phyloP scores from a whole-genome alignment of 2,797 vertebrate species.

The Amazona ochrocephala region DNA sequence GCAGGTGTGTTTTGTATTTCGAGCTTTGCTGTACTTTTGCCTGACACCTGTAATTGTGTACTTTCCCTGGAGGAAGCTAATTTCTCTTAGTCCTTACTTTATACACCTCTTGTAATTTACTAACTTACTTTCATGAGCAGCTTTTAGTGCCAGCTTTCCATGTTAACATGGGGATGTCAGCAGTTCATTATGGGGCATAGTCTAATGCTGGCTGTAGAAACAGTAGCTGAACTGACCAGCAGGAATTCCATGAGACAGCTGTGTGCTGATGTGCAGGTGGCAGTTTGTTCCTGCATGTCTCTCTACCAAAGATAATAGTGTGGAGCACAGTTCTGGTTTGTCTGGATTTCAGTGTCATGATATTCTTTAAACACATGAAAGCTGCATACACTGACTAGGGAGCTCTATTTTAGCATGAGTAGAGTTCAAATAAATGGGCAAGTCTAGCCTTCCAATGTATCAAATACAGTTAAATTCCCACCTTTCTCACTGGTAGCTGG shows the following conservation, averaged over 20 bases:
- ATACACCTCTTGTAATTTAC: background rate
- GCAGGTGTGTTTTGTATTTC: background rate
- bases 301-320: background rate
- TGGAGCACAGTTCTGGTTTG: background rate
- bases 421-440: background rate
- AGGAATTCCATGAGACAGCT: background rate
- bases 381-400: too few relatives aligned
- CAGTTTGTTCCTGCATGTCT: background rate
- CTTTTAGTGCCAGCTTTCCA: background rate
- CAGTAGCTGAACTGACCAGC: background rate
- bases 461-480: background rate
- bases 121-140: background rate
- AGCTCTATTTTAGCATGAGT: background rate
- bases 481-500: background rate
- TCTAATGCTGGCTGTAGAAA: background rate
- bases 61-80: background rate
- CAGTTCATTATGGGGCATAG: background rate
- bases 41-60: fast-evolving
- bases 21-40: background rate
- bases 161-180: too few relatives aligned
- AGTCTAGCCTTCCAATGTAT: fast-evolving
- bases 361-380: background rate
- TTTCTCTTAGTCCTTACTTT: background rate
- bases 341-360: background rate
- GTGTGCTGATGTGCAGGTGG: background rate